These are phyloP conservation scores for Drosophila pseudoananassae DNA, from an alignment of 1,140 invertebrate species.

Conservation along the genomic window DNA sequence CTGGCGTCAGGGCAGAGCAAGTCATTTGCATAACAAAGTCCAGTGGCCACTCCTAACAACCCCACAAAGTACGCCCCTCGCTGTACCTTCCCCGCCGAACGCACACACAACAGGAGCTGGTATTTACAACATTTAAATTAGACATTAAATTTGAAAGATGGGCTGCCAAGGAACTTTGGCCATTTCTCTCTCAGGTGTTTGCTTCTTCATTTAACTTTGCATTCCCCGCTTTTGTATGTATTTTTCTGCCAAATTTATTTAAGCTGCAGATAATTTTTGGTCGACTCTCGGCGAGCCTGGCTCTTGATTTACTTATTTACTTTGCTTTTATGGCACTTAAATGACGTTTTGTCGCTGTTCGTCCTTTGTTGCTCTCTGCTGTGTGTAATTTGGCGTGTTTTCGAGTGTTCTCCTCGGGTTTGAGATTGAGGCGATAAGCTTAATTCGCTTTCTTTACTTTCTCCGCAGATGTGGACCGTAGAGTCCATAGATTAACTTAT, in stretches of 20 bases:
- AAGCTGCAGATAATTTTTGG: constrained; percentile 72
- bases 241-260: constrained; percentile 64
- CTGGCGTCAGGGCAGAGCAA: constrained; percentile 46
- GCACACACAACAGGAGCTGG: constrained; percentile 35
- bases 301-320: constrained; percentile 78
- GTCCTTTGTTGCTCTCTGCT: constrained; percentile 32
- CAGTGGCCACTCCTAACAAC: constrained; percentile 33
- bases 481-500: constrained; percentile 61
- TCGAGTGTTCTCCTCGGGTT: constrained; percentile 31
- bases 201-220: constrained; percentile 24
- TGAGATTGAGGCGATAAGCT: constrained; percentile 67
- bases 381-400: constrained; percentile 67
- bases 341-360: constrained; percentile 42
- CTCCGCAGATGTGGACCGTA: constrained; percentile 24
- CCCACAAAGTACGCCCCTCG: constrained; percentile 5
- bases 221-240: constrained; percentile 11
- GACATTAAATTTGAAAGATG: constrained; percentile 82
- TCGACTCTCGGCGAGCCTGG: constrained; percentile 14
- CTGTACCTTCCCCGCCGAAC: background rate
- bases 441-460: constrained; percentile 35
- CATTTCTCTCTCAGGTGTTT: constrained; percentile 55
- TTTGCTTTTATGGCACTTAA: constrained; percentile 76
- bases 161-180: constrained; percentile 69
- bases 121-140: constrained; percentile 83
- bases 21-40: constrained; percentile 82